A percentile compares a stretch with the other conserved stretches of the same genome.
phyloP scores from a whole-genome alignment of 2,888 invertebrate genomes.

The Empis stercorea region DNA sequence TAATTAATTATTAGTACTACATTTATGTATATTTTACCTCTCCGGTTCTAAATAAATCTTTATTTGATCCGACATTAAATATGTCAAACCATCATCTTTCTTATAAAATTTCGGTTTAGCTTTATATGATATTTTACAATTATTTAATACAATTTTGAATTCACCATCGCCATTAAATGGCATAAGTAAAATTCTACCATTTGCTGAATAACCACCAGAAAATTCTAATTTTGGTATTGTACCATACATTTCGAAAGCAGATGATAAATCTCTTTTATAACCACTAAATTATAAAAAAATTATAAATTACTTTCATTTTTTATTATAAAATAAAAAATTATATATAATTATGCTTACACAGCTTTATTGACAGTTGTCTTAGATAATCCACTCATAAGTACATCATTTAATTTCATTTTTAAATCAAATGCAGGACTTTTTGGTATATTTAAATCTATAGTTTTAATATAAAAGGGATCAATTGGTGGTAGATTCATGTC shows the following conservation, averaged over 20 bases:
- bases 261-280: slow-evolving; percentile 4
- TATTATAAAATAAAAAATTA: too few relatives aligned
- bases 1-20: too few relatives aligned
- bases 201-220: slow-evolving; percentile 23
- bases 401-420: background rate
- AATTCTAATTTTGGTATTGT: slow-evolving; percentile 4
- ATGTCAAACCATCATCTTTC: slow-evolving; percentile 7
- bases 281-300: too few relatives aligned
- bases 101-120: slow-evolving; percentile 5
- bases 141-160: slow-evolving; percentile 5
- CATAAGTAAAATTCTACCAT: slow-evolving; percentile 25
- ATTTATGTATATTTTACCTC: background rate
- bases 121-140: slow-evolving; percentile 8
- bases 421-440: background rate
- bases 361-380: too few relatives aligned
- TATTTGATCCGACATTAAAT: slow-evolving; percentile 1
- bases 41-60: slow-evolving; percentile 1
- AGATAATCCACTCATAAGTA: background rate
- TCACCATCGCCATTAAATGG: slow-evolving; percentile 26
- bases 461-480: slow-evolving; percentile 12
- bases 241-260: slow-evolving; percentile 7
- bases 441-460: background rate
- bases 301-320: too few relatives aligned
- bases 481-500: slow-evolving; percentile 18
- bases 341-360: too few relatives aligned